These are phyloP conservation scores for Arctia plantaginis DNA, from an alignment of 2,888 invertebrate genomes.

Conservation along the genomic window DNA sequence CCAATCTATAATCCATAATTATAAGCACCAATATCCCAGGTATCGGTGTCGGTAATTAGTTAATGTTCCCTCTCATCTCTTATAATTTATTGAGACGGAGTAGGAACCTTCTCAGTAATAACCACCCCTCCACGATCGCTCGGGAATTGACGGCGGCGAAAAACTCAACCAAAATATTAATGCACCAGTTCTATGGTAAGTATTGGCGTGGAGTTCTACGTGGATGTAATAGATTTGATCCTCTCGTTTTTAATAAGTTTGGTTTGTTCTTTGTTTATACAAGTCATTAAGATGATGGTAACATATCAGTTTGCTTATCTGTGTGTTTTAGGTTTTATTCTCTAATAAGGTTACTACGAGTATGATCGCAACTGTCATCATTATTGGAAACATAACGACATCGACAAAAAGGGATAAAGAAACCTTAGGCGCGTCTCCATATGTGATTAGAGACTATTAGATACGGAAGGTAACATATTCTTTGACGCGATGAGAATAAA, in stretches of 20 bases:
- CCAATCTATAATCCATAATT: conserved; percentile 30
- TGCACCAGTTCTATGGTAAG: conserved; percentile 79
- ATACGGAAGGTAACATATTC: too few relatives aligned
- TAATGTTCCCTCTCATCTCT: conserved; percentile 84
- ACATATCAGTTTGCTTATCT: neutral
- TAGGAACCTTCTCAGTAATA: conserved; percentile 63
- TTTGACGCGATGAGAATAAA: too few relatives aligned
- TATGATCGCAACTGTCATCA: too few relatives aligned
- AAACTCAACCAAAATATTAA: conserved; percentile 86
- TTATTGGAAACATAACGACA: too few relatives aligned
- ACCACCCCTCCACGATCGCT: conserved; percentile 63
- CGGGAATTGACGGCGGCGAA: conserved; percentile 84
- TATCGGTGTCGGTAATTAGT: conserved; percentile 84
- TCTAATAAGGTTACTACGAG: neutral
- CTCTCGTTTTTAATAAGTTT: conserved; percentile 21
- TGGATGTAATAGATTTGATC: conserved; percentile 60
- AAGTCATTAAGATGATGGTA: neutral
- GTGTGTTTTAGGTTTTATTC: neutral
- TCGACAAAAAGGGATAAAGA: too few relatives aligned
- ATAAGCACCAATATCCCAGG: conserved; percentile 57
- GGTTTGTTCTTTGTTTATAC: neutral
- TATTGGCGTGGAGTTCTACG: conserved; percentile 70
- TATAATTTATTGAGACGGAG: conserved; percentile 86
- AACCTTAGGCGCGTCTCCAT: too few relatives aligned
- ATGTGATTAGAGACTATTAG: too few relatives aligned